phyloP scores from a whole-genome alignment of 1,140 invertebrate species.

The Cyphomyrmex costatus region DNA sequence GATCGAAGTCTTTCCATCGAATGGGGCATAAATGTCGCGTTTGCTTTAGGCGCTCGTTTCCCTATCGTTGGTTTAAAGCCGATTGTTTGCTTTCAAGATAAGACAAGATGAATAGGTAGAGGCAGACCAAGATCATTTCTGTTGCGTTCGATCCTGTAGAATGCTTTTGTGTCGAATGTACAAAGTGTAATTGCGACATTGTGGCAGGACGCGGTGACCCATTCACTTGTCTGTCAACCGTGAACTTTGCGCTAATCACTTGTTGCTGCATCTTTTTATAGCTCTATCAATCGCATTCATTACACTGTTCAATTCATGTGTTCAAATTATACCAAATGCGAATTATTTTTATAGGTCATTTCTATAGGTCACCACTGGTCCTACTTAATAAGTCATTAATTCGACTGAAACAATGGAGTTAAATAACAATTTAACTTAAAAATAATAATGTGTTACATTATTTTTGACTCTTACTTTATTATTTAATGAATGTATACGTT shows the following conservation, averaged over 20 bases:
- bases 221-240: constrained; percentile 5
- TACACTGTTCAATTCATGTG: too few relatives aligned
- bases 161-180: constrained; percentile 49
- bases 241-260: constrained; percentile 25
- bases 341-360: too few relatives aligned
- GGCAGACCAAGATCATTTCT: constrained; percentile 63
- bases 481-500: too few relatives aligned
- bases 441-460: too few relatives aligned
- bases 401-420: too few relatives aligned
- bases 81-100: constrained; percentile 69
- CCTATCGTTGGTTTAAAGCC: constrained; percentile 56
- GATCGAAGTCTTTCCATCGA: constrained; percentile 39
- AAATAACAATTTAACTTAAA: too few relatives aligned
- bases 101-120: constrained; percentile 52
- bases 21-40: constrained; percentile 41
- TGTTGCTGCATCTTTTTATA: constrained; percentile 10
- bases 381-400: too few relatives aligned
- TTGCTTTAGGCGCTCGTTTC: constrained; percentile 39
- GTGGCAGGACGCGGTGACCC: background rate
- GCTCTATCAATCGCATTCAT: background rate
- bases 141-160: constrained; percentile 29
- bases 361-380: too few relatives aligned
- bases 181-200: constrained; percentile 20
- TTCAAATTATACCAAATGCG: too few relatives aligned
- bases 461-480: too few relatives aligned